Conservation (phyloP, 2,888 invertebrate species). For the Microctonus brassicae region DNA sequence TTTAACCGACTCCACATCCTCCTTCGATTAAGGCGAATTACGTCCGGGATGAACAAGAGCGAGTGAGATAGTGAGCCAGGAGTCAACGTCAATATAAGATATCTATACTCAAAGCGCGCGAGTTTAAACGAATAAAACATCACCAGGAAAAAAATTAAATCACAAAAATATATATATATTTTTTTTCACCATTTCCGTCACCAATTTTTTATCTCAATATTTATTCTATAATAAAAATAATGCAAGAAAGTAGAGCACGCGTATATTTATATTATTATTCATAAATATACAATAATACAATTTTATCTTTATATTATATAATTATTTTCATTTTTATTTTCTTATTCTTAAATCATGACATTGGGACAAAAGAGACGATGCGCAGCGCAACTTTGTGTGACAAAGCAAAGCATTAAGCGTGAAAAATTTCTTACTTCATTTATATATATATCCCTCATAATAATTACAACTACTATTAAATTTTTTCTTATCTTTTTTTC, state of each 20-base stretch:
- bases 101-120: neutral
- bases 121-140: neutral
- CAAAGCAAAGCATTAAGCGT: conserved; percentile 4
- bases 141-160: neutral
- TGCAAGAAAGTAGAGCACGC: too few relatives aligned
- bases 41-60: conserved; percentile 56
- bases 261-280: too few relatives aligned
- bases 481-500: neutral
- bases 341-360: neutral
- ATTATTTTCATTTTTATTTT: neutral
- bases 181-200: too few relatives aligned
- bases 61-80: neutral
- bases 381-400: neutral
- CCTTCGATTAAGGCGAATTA: conserved; percentile 69
- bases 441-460: neutral
- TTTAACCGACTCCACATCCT: conserved; percentile 70
- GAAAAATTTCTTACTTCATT: neutral
- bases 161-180: too few relatives aligned
- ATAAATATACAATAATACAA: too few relatives aligned
- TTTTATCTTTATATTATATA: too few relatives aligned
- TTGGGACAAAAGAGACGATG: neutral
- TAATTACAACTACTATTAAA: neutral
- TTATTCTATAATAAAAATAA: too few relatives aligned
- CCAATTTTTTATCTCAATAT: too few relatives aligned
- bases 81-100: neutral